Conservation (phyloP, 2,797 vertebrate species). For the Denticeps clupeoides region DNA sequence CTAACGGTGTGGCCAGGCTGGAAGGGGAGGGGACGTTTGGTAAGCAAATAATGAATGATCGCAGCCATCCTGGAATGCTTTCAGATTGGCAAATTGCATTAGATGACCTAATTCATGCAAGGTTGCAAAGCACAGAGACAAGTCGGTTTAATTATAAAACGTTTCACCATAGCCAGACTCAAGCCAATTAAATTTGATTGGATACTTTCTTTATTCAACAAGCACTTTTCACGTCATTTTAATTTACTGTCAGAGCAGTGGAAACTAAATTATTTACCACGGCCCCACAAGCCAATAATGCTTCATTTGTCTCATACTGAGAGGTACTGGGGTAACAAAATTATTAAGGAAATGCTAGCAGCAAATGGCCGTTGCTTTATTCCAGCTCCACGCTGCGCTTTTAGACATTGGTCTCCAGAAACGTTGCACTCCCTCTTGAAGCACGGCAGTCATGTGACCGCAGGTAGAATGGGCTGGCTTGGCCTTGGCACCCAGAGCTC, state of each 20-base stretch:
- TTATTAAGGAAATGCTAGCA: slow-evolving; percentile 99
- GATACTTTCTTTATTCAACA: slow-evolving; percentile 99
- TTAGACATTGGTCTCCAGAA: slow-evolving; percentile 77
- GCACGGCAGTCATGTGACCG: slow-evolving; percentile 69
- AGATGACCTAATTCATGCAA: slow-evolving; percentile 88
- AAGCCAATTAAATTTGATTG: slow-evolving; percentile 99
- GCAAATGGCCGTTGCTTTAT: slow-evolving; percentile 88
- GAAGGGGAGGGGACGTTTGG: too few relatives aligned
- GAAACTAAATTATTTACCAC: slow-evolving; percentile 97
- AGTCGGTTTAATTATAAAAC: slow-evolving; percentile 95
- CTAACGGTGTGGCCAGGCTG: slow-evolving; percentile 13
- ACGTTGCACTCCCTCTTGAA: slow-evolving; percentile 70
- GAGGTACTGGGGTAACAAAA: slow-evolving; percentile 85
- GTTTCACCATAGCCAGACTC: slow-evolving; percentile 91
- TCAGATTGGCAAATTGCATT: too few relatives aligned
- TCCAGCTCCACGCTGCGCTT: slow-evolving; percentile 77
- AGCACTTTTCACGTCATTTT: slow-evolving; percentile 95
- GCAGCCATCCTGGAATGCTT: too few relatives aligned
- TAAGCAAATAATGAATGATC: too few relatives aligned
- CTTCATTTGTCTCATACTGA: slow-evolving; percentile 88
- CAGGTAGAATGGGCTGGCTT: slow-evolving; percentile 47
- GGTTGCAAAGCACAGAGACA: slow-evolving; percentile 85
- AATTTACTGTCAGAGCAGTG: slow-evolving; percentile 97
- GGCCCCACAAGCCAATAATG: slow-evolving; percentile 92
- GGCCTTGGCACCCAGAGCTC: too few relatives aligned